Conservation (phyloP, 2,797 vertebrate species). For the Scyliorhinus canicula region DNA sequence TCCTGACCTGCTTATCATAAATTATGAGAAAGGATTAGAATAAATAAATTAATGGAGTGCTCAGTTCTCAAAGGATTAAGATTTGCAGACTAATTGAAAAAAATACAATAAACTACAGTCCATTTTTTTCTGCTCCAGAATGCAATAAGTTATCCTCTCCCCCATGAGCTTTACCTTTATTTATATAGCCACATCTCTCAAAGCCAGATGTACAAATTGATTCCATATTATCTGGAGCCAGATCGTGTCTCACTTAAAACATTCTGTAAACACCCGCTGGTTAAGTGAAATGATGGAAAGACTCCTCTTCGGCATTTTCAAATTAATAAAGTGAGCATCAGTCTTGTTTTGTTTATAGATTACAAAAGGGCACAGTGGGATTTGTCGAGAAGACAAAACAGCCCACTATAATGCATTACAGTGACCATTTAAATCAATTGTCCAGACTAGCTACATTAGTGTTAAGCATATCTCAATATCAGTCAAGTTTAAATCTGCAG, state of each 20-base stretch:
- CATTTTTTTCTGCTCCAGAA: conserved; percentile 29
- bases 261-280: neutral
- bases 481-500: neutral
- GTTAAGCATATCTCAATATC: conserved; percentile 6
- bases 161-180: neutral
- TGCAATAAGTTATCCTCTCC: neutral
- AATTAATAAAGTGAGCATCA: conserved; percentile 25
- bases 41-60: conserved; percentile 8
- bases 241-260: neutral
- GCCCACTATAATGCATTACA: neutral
- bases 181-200: neutral
- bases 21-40: conserved; percentile 38
- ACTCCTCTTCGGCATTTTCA: conserved; percentile 1
- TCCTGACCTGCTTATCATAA: conserved; percentile 29
- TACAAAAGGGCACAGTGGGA: neutral
- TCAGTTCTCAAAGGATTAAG: conserved; percentile 32
- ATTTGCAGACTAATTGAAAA: conserved; percentile 29
- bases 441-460: neutral
- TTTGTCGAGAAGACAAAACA: conserved; percentile 5
- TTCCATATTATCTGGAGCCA: conserved; percentile 11
- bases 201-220: neutral
- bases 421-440: conserved; percentile 26
- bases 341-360: conserved; percentile 24
- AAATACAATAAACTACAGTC: conserved; percentile 22
- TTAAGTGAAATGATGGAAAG: conserved; percentile 23